These are phyloP conservation scores for Julus scandinavius DNA, from an alignment of 2,888 invertebrate species.

Conservation along the genomic window DNA sequence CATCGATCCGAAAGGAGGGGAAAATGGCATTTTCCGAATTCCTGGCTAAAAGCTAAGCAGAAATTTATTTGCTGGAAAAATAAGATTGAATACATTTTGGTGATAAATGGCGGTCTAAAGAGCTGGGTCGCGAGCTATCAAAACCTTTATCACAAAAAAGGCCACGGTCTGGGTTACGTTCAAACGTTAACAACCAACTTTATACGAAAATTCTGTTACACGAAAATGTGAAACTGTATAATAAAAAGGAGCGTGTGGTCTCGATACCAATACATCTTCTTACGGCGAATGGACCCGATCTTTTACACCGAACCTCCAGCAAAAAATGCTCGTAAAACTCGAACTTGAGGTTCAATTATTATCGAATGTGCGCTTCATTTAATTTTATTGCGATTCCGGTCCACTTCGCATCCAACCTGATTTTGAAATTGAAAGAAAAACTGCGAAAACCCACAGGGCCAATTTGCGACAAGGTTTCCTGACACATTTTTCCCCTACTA, in stretches of 20 bases:
- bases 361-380: constrained; percentile 23
- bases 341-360: neutral
- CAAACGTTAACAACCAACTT: neutral
- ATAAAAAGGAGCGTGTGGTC: neutral
- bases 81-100: constrained; percentile 15
- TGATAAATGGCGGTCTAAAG: neutral
- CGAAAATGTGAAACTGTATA: constrained; percentile 5
- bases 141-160: neutral
- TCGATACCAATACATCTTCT: neutral
- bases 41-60: neutral
- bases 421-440: constrained; percentile 36
- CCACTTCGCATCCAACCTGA: neutral
- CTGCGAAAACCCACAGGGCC: neutral
- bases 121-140: neutral
- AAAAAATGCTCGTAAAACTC: constrained; percentile 23
- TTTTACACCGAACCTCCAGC: neutral
- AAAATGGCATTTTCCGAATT: neutral
- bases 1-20: neutral
- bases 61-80: constrained; percentile 11
- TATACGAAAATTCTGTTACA: constrained; percentile 3
- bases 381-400: constrained; percentile 20
- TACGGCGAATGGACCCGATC: neutral
- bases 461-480: neutral
- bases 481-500: neutral
- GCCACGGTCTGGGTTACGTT: neutral